Evolutionary conservation across 2,888 invertebrate genomes (phyloP).

Genomic region (Tenthredo notha): DNA sequence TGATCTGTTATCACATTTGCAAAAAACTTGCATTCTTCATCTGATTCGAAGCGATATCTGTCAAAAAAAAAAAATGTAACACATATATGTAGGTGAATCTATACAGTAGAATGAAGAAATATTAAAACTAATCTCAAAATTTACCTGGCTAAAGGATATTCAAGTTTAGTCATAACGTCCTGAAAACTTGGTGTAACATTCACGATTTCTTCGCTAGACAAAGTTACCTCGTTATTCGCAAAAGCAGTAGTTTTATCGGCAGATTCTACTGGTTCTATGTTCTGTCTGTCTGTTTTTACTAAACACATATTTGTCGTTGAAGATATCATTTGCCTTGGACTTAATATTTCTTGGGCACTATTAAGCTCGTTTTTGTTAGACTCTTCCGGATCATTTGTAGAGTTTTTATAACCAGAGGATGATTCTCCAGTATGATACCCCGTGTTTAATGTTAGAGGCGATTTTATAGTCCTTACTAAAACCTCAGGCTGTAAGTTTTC

Average conservation of each 20-base stretch:
- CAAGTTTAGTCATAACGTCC: constrained; percentile 57
- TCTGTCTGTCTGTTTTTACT: constrained; percentile 52
- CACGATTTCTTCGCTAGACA: background rate
- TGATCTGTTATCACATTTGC: constrained; percentile 2
- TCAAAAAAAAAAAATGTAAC: background rate
- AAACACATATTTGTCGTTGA: constrained; percentile 59
- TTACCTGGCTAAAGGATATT: constrained; percentile 56
- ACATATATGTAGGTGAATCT: background rate
- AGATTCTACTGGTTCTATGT: background rate
- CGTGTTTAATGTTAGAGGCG: background rate
- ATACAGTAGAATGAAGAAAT: background rate
- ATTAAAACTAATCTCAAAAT: background rate
- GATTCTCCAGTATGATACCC: background rate
- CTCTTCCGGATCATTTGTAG: background rate
- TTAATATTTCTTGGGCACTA: constrained; percentile 58
- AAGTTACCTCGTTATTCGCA: background rate
- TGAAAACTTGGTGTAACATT: constrained; percentile 52
- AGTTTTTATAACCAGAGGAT: background rate
- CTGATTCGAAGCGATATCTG: constrained; percentile 22
- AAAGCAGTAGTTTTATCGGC: background rate
- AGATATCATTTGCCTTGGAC: constrained; percentile 58
- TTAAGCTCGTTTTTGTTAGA: constrained; percentile 11
- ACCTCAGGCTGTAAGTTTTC: background rate
- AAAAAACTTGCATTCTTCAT: constrained; percentile 7
- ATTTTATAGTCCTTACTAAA: background rate